phyloP scores from a whole-genome alignment of 2,888 invertebrate genomes.

The Heliconius ismenius region DNA sequence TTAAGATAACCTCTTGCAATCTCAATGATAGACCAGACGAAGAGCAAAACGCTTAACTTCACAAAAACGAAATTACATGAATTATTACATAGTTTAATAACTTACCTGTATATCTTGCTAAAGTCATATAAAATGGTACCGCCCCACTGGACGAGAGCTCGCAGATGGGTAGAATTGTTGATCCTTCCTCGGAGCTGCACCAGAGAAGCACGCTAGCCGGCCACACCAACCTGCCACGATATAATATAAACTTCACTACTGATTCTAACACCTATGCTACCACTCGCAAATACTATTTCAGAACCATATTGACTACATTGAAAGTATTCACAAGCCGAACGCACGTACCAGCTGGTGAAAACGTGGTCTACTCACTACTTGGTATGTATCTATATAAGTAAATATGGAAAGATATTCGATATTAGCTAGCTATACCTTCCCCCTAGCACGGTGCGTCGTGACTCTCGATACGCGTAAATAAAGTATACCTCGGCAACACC shows the following conservation, averaged over 20 bases:
- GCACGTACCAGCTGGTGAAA: conserved; percentile 80
- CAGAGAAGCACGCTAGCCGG: conserved; percentile 71
- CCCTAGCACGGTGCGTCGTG: conserved; percentile 72
- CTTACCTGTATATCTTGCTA: conserved; percentile 95
- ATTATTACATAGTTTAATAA: conserved; percentile 43
- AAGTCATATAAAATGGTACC: conserved; percentile 98
- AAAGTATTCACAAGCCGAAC: conserved; percentile 66
- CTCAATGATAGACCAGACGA: conserved; percentile 39
- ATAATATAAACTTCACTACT: conserved; percentile 54
- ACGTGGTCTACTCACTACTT: conserved; percentile 72
- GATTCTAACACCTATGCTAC: conserved; percentile 49
- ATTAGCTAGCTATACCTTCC: conserved; percentile 73
- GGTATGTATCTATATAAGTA: conserved; percentile 62
- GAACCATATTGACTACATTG: conserved; percentile 52
- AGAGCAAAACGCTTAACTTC: conserved; percentile 1
- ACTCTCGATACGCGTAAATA: conserved; percentile 53
- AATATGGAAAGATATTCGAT: conserved; percentile 75
- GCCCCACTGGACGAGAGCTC: conserved; percentile 91
- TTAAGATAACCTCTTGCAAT: conserved; percentile 18
- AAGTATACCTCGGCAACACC: conserved; percentile 57
- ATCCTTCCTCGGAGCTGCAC: conserved; percentile 69
- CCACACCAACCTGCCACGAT: conserved; percentile 73
- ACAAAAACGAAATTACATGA: not conserved
- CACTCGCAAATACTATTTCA: conserved; percentile 46
- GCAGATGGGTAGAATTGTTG: conserved; percentile 79